Evolutionary conservation across 2,888 invertebrate genomes (phyloP), one percentile per base, ranked within the genome.

Genomic region (Liposcelis brunnea): DNA sequence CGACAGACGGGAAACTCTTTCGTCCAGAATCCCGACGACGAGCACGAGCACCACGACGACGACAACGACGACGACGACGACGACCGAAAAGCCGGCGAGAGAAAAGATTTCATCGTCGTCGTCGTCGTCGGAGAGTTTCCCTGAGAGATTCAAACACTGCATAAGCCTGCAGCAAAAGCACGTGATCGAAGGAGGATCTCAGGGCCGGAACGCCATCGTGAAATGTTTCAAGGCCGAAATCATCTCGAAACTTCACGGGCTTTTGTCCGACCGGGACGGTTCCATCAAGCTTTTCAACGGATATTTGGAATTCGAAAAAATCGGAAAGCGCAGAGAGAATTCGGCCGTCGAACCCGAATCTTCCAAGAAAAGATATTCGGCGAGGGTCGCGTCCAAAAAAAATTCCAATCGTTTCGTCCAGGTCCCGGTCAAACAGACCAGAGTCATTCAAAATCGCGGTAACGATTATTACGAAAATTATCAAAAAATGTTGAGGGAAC

Each of bases 401-500:
- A 6, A 7, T 7, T n/a, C 19, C 19, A 10, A 16, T 40, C 19
- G 15, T 18, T 40, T 16, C 21, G 40, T 18, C 6, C 7, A 10
- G 19, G 40, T 40, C 16, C 12, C 19, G 15, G 12, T 18, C 15
- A 40, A 18, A 11, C 15, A 40, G 11, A 16, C 40, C 16, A 18
- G 21, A 6, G 5, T 18, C 16, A 18, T 14, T 6, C 7, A 18
- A 14, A 40, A 19, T 11, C 5, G n/a, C 3, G 6, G 15, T 6
- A 18, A 18, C 7, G 40, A 40, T 11, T 40, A 40, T 19, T 40
- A 40, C 19, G 40, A 40, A 40, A 19, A 14, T 14, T 40, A 40
- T 18, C 40, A 40, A 40, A 40, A 40, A 19, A 40, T 40, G 40
- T 19, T 40, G 12, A 40, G 19, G 16, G 40, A 40, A 19, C 19